Evolutionary conservation across 2,113 vertebrate genomes (phyloP), one percentile per base, ranked within the genome.

Genomic region (Tautogolabrus adspersus): DNA sequence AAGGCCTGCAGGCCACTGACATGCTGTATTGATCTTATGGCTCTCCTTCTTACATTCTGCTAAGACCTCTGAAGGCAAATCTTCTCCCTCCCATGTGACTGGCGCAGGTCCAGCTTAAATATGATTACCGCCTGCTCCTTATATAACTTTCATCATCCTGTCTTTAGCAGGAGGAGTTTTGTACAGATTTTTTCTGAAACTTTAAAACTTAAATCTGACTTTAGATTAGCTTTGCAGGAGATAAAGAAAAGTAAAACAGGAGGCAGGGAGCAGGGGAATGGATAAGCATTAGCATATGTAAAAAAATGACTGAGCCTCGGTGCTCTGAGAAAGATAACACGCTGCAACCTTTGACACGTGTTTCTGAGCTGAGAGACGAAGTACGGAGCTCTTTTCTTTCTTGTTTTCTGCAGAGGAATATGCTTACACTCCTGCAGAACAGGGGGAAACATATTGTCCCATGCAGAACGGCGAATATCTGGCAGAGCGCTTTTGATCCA

Each of bases 401-500:
- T 74, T 82, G 42, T 75, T 77, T 85, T 73, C 58, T 57, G 16
- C 6, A 55, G 68, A 83, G 42, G 56, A 74, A 81, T 82, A 66
- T 69, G 64, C 60, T 59, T 44, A 61, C 57, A n/a, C 47, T 77
- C 56, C 73, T 65, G 49, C 81, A 92, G 42, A 95, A 95, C 78
- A 91, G 47, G 66, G 82, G 92, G 91, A 95, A 93, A 94, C 84
- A 73, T 38, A 78, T 62, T 66, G 67, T 92, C 75, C 81, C 59
- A 21, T 81, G 86, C 65, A 64, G 90, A 91, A 92, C 81, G 76
- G 13, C 74, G 76, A 10, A 51, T 81, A 89, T 92, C 89, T 90
- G 81, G 75, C 6, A 72, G 80, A 8, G 6, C 81, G 18, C 44
- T 83, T 90, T 93, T 84, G 95, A 94, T 93, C 92, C 92, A 88